Base-by-base conservation (phyloP, 2,797 vertebrate species). In the Garrulus glandarius region DNA sequence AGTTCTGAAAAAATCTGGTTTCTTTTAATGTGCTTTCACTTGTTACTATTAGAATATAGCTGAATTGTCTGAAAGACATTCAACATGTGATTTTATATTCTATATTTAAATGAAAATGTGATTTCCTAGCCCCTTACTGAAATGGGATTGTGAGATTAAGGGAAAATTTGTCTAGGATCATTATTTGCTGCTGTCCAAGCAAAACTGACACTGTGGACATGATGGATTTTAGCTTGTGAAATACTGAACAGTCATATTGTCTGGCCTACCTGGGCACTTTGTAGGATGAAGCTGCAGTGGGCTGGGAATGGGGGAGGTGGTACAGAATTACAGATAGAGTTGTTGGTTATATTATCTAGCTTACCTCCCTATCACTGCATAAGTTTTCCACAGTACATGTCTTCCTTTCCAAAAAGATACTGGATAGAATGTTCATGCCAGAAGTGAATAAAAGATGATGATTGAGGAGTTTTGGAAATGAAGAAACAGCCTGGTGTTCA, bases 161-260 rank as follows among this genome's bases (percentile, higher is more conserved):
- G 67, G 46, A 60, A 79, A 79, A 78, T 50, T 84, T 82, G 74
- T 79, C 63, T 70, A 17, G 20, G 46, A 56, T 68, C 0, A 0
- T 82, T 88, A 49, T 56, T 95, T 92, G 67, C 72, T 93, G 87
- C 89, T 83, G 47, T 67, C 72, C 84, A 91, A 89, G 89, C 74
- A 88, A 70, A 95, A 60, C 70, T 93, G 77, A 88, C 82, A 65
- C 43, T 20, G 61, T 34, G 52, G 22, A 24, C 53, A 70, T 74
- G 83, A 94, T 61, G 80, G 70, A 95, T 93, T 94, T 88, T 30
- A 88, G 52, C 49, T 82, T 90, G 69, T 70, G 85, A 88, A 89
- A 89, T 93, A 69, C 57, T 81, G 69, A 84, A 69, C 29, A 76
- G 20, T 32, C 83, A 61, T 56, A 4, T 49, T 91, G 89, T 88